Conservation (phyloP, 2,888 invertebrate genomes). For the Sphaerophoria taeniata region DNA sequence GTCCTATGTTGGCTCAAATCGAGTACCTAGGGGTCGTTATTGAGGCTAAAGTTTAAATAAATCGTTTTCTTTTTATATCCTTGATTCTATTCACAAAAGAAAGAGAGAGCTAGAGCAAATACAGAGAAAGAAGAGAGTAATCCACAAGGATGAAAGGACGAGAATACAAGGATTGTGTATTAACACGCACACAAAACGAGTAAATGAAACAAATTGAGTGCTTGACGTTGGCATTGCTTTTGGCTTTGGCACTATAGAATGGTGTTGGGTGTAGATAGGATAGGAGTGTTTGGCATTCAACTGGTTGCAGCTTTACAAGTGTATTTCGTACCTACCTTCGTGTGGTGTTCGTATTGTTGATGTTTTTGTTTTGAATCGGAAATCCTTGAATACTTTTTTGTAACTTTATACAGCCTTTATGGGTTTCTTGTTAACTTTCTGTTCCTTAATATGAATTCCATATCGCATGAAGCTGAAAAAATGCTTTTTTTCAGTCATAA, state of each 20-base stretch:
- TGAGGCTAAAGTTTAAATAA: conserved; percentile 61
- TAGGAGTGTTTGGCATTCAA: conserved; percentile 49
- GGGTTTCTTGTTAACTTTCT: too few relatives aligned
- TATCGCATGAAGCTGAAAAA: too few relatives aligned
- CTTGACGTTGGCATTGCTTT: conserved; percentile 26
- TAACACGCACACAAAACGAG: conserved; percentile 53
- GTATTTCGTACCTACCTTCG: not conserved
- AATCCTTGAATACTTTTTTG: conserved; percentile 9
- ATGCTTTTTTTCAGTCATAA: too few relatives aligned
- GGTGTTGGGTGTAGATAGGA: not conserved
- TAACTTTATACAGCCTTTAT: too few relatives aligned
- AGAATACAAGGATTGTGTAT: conserved; percentile 39
- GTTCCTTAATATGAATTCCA: too few relatives aligned
- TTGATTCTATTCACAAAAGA: not conserved
- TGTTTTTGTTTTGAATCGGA: not conserved
- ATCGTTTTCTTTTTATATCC: conserved; percentile 27
- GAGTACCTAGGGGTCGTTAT: not conserved
- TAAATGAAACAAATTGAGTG: conserved; percentile 65
- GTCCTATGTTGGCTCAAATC: not conserved
- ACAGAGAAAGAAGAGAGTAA: not conserved
- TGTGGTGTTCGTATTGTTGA: conserved; percentile 4
- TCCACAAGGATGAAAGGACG: not conserved
- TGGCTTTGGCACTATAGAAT: not conserved
- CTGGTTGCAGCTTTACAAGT: conserved; percentile 47
- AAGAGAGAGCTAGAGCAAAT: not conserved